Conservation (phyloP, 2,888 invertebrate genomes). For the Leucophenga maculata region DNA sequence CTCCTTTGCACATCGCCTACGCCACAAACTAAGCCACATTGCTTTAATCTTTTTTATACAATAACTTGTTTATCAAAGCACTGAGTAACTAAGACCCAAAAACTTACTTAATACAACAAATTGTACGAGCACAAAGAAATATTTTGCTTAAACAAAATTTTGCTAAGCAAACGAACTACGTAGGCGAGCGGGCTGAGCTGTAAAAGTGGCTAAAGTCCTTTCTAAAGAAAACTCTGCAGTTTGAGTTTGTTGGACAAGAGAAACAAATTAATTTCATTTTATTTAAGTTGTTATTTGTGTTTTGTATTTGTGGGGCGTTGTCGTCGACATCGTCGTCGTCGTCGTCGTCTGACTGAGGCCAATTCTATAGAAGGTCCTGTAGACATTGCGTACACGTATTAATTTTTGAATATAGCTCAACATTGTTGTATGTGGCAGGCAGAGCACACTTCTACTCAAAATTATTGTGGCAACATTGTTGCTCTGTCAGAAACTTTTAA, state of each 20-base stretch:
- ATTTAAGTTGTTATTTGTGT: slow-evolving; percentile 40
- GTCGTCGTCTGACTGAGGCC: background rate
- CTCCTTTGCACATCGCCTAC: too few relatives aligned
- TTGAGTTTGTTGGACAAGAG: background rate
- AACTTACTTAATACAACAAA: background rate
- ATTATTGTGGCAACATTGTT: background rate
- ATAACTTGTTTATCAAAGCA: background rate
- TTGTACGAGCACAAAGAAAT: background rate
- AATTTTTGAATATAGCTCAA: background rate
- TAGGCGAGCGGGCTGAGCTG: too few relatives aligned
- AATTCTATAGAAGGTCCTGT: background rate
- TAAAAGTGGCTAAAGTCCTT: too few relatives aligned
- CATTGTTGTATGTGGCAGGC: background rate
- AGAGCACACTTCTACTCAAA: background rate
- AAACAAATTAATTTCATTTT: slow-evolving; percentile 57
- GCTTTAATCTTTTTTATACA: background rate
- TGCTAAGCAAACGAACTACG: too few relatives aligned
- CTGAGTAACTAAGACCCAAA: background rate
- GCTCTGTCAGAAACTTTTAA: too few relatives aligned
- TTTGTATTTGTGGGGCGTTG: too few relatives aligned
- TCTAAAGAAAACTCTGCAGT: background rate
- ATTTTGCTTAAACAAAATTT: background rate
- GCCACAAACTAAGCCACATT: too few relatives aligned
- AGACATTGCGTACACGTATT: background rate
- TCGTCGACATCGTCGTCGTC: too few relatives aligned